Base-by-base conservation (phyloP, 2,888 invertebrate species). In the Diarsia dahlii region DNA sequence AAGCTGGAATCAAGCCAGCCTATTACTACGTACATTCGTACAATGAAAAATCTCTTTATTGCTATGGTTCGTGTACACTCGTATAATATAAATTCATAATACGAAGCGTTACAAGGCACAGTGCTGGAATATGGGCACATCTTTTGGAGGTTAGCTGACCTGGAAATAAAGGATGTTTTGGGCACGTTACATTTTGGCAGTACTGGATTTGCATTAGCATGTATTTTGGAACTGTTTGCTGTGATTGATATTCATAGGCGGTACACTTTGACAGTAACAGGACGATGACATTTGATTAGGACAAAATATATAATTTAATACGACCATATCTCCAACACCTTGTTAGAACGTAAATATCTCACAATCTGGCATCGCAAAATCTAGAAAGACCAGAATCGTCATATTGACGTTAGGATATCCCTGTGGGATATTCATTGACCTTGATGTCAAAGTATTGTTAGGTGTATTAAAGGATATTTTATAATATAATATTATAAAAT, bases 1-100 rank as follows among this genome's bases (percentile, higher is more conserved):
- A 88, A 86, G 74, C 89, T 94, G 94, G 94, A 92, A 87, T 74
- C 52, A 75, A 82, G 93, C 94, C 94, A 94, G 90, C 88, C 81
- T 91, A 90, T 91, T 91, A 28, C 73, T 90, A 89, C 9, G 86
- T 88, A 91, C 91, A 91, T 91, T 92, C 9, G 86, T 88, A 91
- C 91, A 91, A 91, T 92, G 90, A 91, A 89, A 90, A 91, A 88
- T 90, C 85, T 89, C 83, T 91, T 89, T 88, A 89, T 84, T 74
- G 81, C 76, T 39, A 66, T 80, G 77, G 45, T 84, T 84, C 77
- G 77, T 87, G 80, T 84, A 87, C 81, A 85, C 76, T 87, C 78
- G 83, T 87, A 89, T 88, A 88, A 88, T 87, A 89, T 88, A 88
- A 88, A 90, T 90, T 89, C 82, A 82, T 88, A 88, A 86, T 84